Base-by-base conservation (phyloP, 2,888 invertebrate species). In the Acrobasis suavella region DNA sequence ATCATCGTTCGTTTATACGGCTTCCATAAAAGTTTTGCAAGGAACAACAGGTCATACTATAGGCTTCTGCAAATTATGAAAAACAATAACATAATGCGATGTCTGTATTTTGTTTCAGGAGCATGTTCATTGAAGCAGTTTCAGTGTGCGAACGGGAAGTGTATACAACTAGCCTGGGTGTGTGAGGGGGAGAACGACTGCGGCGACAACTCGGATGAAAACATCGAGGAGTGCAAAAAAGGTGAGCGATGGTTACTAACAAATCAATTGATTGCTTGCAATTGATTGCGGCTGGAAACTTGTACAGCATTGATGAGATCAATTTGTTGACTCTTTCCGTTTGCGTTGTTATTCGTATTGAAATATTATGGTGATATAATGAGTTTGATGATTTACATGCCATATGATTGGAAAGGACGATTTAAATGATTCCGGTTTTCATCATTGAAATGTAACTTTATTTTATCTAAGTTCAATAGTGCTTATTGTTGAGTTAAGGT, bases 151-250 rank as follows among this genome's bases (percentile, higher is more conserved):
- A 95, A 95, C 83, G 95, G 95, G 72, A 94, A 93, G 73, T 97
- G 97, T 86, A 96, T 97, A 85, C 95, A 96, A 17, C 91, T 95
- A 67, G 93, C 95, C 66, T 96, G 95, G 94, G 93, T 95, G 69
- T 97, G 97, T 83, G 97, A 97, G 81, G 94, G 95, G 63, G 94
- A 95, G 60, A 93, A 95, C 74, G 97, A 97, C 84, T 97, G 97
- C 86, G 93, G 91, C 58, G 97, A 97, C 87, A 94, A 95, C 78
- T 96, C 96, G n/a, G 97, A 97, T 84, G 97, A 97, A 88, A 93
- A 93, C 76, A 90, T 94, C 62, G 93, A 94, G 69, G 93, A 94
- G 85, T 96, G 96, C 87, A 94, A 94, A 89, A 94, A 93, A 93
- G 94, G 95, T 94, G 84, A 82, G 93, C 86, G 80, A 14, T 58